These are phyloP conservation scores for Drosophila rubida DNA, from an alignment of 2,888 invertebrate species.

Conservation along the genomic window DNA sequence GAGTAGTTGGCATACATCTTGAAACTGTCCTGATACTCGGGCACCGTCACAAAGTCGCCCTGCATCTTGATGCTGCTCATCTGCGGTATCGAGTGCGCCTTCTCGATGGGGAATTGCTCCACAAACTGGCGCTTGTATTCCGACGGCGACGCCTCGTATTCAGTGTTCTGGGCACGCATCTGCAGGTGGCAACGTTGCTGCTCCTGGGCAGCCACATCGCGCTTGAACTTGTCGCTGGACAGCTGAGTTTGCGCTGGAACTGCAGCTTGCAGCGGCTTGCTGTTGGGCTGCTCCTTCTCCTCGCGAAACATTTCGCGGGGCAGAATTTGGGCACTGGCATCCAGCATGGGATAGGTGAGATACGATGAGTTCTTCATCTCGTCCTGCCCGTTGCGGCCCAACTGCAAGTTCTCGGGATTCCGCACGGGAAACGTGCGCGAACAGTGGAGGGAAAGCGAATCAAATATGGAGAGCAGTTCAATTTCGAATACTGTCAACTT, in stretches of 20 bases:
- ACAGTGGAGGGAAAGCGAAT: conserved; percentile 48
- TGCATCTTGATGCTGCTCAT: conserved; percentile 83
- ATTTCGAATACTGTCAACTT: conserved; percentile 6
- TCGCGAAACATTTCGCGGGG: conserved; percentile 81
- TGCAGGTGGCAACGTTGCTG: conserved; percentile 77
- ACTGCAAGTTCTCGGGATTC: conserved; percentile 79
- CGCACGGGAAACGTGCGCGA: conserved; percentile 80
- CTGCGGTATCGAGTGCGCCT: conserved; percentile 85
- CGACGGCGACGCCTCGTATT: conserved; percentile 75
- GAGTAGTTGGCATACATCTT: conserved; percentile 84
- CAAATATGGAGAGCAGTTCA: not conserved
- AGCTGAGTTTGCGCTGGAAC: conserved; percentile 16
- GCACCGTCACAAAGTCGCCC: conserved; percentile 81
- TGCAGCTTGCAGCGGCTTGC: conserved; percentile 14
- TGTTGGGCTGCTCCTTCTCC: conserved; percentile 49
- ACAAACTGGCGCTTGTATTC: conserved; percentile 83
- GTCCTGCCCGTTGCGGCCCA: conserved; percentile 56
- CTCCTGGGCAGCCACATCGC: conserved; percentile 69
- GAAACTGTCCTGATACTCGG: conserved; percentile 84
- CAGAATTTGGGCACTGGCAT: conserved; percentile 79
- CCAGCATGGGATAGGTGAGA: conserved; percentile 81
- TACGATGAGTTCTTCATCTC: conserved; percentile 80
- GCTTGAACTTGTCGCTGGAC: conserved; percentile 67
- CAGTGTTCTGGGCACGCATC: conserved; percentile 64
- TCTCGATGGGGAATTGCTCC: conserved; percentile 82